Percentiles rank a stretch among this genome's conserved stretches.
These are phyloP conservation scores for Drosophila lutescens DNA, from an alignment of 2,888 invertebrate genomes.

Conservation along the genomic window DNA sequence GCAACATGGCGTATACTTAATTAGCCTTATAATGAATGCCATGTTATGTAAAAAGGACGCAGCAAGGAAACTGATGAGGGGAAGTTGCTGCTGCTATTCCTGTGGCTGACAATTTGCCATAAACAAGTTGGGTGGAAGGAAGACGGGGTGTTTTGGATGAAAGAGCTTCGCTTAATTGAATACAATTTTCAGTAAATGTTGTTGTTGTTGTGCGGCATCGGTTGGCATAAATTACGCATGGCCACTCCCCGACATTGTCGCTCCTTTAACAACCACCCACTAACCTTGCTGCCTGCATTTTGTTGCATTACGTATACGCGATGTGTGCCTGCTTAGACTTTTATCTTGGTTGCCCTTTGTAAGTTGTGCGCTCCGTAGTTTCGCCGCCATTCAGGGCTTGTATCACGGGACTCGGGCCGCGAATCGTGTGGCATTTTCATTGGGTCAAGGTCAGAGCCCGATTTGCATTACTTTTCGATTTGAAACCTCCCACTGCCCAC, in stretches of 20 bases:
- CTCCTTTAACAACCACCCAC: conserved; percentile 5
- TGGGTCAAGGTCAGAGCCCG: conserved; percentile 67
- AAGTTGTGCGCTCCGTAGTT: conserved; percentile 4
- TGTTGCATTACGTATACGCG: conserved; percentile 27
- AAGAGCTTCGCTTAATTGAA: conserved; percentile 57
- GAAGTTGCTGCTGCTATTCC: conserved; percentile 32
- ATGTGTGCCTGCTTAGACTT: conserved; percentile 53
- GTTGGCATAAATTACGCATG: conserved; percentile 59
- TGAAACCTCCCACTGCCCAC: conserved; percentile 21
- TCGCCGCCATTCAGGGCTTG: conserved; percentile 21
- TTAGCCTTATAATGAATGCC: conserved; percentile 50
- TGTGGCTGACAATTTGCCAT: conserved; percentile 45
- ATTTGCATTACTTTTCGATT: conserved; percentile 70
- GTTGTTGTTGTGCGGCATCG: conserved; percentile 26
- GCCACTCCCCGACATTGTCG: conserved; percentile 22
- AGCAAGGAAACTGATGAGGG: conserved; percentile 20
- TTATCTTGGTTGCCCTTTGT: conserved; percentile 47
- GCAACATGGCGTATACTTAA: conserved; percentile 62
- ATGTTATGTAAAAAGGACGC: conserved; percentile 35
- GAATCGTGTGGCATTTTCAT: conserved; percentile 29
- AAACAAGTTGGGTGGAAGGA: conserved; percentile 45
- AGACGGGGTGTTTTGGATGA: conserved; percentile 10
- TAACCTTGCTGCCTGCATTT: conserved; percentile 37
- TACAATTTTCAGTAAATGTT: conserved; percentile 39
- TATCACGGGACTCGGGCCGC: conserved; percentile 50